phyloP scores from a whole-genome alignment of 2,113 vertebrate species.

The Oreocharis arfaki region DNA sequence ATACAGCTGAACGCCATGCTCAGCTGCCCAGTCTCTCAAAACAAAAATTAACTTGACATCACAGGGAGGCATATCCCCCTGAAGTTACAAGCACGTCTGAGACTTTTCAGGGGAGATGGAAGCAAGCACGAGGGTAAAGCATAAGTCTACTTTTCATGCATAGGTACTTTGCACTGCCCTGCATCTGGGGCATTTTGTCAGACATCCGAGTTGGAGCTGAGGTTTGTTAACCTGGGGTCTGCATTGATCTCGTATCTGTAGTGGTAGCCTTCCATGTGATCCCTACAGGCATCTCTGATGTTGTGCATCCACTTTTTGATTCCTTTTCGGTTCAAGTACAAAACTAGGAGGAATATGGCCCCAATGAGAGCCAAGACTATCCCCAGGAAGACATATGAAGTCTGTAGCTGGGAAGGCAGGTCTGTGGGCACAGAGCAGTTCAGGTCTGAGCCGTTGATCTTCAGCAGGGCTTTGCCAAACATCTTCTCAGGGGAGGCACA shows the following conservation, averaged over 20 bases:
- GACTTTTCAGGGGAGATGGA: conserved; percentile 14
- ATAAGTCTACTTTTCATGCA: conserved; percentile 82
- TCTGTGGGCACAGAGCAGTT: conserved; percentile 63
- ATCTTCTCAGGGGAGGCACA: conserved; percentile 77
- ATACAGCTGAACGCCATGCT: conserved; percentile 68
- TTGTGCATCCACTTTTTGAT: conserved; percentile 99
- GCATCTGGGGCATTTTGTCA: conserved; percentile 37
- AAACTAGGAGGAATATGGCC: conserved; percentile 94
- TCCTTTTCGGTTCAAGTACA: conserved; percentile 96
- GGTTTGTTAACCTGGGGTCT: conserved; percentile 90
- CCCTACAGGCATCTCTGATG: conserved; percentile 95
- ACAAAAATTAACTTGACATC: conserved; percentile 52
- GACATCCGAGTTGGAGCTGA: conserved; percentile 93
- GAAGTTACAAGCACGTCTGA: conserved; percentile 7
- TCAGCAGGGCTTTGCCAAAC: conserved; percentile 68
- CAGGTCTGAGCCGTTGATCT: conserved; percentile 71
- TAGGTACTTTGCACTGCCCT: conserved; percentile 33
- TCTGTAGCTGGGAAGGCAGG: conserved; percentile 84
- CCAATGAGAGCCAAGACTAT: conserved; percentile 95
- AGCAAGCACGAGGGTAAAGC: conserved; percentile 62
- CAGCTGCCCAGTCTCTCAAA: conserved; percentile 60
- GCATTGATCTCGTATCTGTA: conserved; percentile 97
- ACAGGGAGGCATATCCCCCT: conserved; percentile 48
- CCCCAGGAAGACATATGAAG: conserved; percentile 93
- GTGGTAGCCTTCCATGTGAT: conserved; percentile 99